A percentile compares a stretch with the other conserved stretches of the same genome.
phyloP scores from a whole-genome alignment of 2,888 invertebrate species.

The Caenorhabditis drosophilae region DNA sequence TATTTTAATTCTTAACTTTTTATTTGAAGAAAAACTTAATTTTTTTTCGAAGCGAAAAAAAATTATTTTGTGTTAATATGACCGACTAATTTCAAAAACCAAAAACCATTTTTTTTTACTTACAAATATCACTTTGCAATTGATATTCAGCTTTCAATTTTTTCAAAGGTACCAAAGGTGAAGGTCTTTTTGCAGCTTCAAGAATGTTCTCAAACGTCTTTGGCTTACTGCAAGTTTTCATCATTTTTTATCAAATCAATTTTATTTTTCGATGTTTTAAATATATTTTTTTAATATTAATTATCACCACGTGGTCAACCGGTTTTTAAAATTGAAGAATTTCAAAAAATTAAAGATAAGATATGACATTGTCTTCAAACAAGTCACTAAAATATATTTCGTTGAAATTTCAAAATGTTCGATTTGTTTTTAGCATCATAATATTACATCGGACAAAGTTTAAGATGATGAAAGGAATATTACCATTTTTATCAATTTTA shows the following conservation, averaged over 20 bases:
- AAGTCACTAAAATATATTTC: no score
- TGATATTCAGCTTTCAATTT: conserved; percentile 34
- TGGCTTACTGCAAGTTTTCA: neutral
- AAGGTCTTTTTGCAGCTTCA: conserved; percentile 33
- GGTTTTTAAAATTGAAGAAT: no score
- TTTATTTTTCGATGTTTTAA: no score
- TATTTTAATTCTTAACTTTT: no score
- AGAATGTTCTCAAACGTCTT: conserved; percentile 29
- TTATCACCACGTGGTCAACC: neutral
- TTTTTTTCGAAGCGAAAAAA: neutral
- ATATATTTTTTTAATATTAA: no score
- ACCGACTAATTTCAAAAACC: conserved; percentile 1
- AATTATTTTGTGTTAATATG: neutral
- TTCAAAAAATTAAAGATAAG: no score
- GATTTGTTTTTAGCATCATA: no score
- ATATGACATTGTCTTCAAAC: no score
- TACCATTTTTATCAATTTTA: no score
- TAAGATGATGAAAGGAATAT: no score
- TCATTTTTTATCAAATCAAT: neutral
- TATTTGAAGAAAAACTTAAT: neutral
- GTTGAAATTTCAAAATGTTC: no score
- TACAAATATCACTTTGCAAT: conserved; percentile 37
- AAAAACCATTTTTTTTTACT: conserved; percentile 12
- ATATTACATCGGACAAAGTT: no score
- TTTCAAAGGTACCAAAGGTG: conserved; percentile 34